Evolutionary conservation across 2,888 invertebrate species (phyloP), one percentile per base, ranked within the genome.

Genomic region (Erebia aethiops): DNA sequence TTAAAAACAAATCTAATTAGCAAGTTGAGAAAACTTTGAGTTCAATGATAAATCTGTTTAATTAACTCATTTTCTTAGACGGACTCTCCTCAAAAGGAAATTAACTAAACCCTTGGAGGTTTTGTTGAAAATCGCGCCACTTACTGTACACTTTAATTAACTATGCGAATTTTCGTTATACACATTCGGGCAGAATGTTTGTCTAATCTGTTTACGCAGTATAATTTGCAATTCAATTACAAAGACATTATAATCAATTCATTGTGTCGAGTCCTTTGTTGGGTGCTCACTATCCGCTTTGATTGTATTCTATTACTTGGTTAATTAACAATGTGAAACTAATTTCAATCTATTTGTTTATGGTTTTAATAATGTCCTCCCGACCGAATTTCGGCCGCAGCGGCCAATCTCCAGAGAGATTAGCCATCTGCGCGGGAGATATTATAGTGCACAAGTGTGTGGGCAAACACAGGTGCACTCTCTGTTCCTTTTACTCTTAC

Each of bases 171-270:
- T 46, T 46, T 46, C 46, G 21, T 49, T 3, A 18, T 49, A 58
- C 46, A 57, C n/a, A 67, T 46, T 49, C 14, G 16, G 43, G 13
- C 5, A 43, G 43, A 35, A 18, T 61, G 41, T 68, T 62, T 56
- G 26, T 41, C 16, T 62, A 46, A 62, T 65, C 51, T 65, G 41
- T 70, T 58, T 52, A 52, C 65, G 18, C 13, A 54, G 49, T 65
- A 60, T 65, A 58, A 58, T 70, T 65, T 60, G n/a, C 46, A 46
- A 70, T 65, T 70, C 65, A 70, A 70, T 70, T 54, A 70, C 26
- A 3, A 26, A 58, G 58, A 66, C 51, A 58, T 58, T 65, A 70
- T 70, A 60, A 66, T 58, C 46, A 65, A 70, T 60, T 70, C 58
- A 70, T 65, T 61, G 26, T 60, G 41, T 26, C 41, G 41, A 57